A percentile compares a stretch with the other conserved stretches of the same genome.
Conservation (phyloP, 1,140 invertebrate species). For the Hetaerina americana region DNA sequence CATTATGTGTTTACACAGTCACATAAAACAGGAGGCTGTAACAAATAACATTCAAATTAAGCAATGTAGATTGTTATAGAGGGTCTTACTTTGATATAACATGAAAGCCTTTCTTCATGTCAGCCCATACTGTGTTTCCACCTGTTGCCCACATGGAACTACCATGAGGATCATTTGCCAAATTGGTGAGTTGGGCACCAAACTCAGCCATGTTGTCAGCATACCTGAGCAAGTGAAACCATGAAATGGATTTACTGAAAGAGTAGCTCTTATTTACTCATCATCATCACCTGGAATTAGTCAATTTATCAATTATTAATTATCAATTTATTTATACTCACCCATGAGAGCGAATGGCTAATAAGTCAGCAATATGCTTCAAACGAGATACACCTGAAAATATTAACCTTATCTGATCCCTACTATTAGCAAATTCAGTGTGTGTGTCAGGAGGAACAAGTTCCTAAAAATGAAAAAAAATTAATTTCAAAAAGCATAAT, state of each 20-base stretch:
- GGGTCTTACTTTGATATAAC: conserved; percentile 40
- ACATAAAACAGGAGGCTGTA: neutral
- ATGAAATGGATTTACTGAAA: too few species aligned
- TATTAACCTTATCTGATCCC: conserved; percentile 44
- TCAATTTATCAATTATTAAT: too few species aligned
- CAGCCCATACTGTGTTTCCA: conserved; percentile 41
- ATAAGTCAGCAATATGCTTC: conserved; percentile 43
- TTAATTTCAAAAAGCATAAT: too few species aligned
- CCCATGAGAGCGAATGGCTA: conserved; percentile 39
- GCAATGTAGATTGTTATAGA: neutral
- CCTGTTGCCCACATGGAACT: conserved; percentile 44
- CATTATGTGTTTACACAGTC: too few species aligned
- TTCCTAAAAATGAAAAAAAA: too few species aligned
- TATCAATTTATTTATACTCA: too few species aligned
- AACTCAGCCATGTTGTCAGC: conserved; percentile 44
- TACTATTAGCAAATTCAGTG: conserved; percentile 43
- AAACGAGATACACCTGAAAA: conserved; percentile 38
- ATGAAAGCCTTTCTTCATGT: conserved; percentile 46
- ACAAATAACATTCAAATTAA: neutral
- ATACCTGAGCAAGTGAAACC: conserved; percentile 26
- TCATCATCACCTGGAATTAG: too few species aligned
- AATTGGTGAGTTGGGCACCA: conserved; percentile 31
- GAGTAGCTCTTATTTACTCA: too few species aligned
- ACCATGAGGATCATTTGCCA: conserved; percentile 31
- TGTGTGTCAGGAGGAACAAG: conserved; percentile 46